These are phyloP conservation scores for Zoroaster sp. DNA, from an alignment of 53 echinoderm and acorn worm genomes.

Conservation along the genomic window DNA sequence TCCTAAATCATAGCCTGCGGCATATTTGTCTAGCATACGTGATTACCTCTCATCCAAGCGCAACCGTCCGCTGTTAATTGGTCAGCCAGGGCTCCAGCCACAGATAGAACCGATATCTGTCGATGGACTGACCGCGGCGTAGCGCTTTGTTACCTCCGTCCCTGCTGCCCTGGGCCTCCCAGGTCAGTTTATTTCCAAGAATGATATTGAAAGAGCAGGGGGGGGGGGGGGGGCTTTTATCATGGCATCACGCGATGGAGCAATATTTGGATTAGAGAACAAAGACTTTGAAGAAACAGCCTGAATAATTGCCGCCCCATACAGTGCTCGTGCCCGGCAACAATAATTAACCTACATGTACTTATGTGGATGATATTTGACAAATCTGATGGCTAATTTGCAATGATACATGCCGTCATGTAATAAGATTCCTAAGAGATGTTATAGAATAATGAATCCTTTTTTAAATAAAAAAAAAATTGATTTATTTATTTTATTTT, in stretches of 20 bases:
- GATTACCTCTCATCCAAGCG: not conserved
- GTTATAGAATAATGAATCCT: not conserved
- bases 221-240: not conserved
- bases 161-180: conserved; percentile 27
- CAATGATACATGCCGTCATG: too few species aligned
- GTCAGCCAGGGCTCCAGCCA: conserved; percentile 7
- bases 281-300: not conserved
- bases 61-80: not conserved
- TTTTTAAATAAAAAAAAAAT: too few species aligned
- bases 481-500: too few species aligned
- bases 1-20: not conserved
- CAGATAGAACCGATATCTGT: not conserved
- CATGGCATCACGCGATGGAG: not conserved
- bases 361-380: not conserved
- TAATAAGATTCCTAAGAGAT: too few species aligned
- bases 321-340: not conserved
- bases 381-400: too few species aligned
- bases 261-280: conserved; percentile 15
- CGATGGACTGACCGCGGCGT: not conserved
- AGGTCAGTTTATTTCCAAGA: not conserved
- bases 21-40: not conserved
- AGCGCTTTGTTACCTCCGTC: not conserved
- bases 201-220: not conserved
- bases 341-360: conserved; percentile 17
- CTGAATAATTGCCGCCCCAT: not conserved